Conservation (phyloP, 2,888 invertebrate species). For the Atrina japonica region DNA sequence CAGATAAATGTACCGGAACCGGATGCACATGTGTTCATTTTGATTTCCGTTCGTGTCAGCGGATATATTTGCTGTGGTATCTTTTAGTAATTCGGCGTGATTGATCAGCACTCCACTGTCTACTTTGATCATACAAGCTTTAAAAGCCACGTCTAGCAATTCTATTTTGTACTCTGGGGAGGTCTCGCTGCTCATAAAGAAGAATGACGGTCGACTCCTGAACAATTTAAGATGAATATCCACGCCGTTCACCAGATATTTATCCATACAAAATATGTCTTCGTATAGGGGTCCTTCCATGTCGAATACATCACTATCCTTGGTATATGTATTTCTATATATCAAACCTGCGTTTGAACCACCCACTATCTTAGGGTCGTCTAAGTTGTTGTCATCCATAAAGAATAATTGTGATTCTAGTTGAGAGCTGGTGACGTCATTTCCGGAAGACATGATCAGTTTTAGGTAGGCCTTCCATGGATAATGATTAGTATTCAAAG, state of each 20-base stretch:
- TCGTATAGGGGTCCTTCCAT: too few species aligned
- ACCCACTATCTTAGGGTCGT: slow-evolving; percentile 17
- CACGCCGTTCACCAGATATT: slow-evolving; percentile 37
- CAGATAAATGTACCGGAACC: slow-evolving; percentile 31
- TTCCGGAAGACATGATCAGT: slow-evolving; percentile 21
- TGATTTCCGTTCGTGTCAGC: slow-evolving; percentile 27
- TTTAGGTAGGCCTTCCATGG: slow-evolving; percentile 37
- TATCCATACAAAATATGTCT: slow-evolving; percentile 35
- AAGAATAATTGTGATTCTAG: slow-evolving; percentile 30
- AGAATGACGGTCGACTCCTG: slow-evolving; percentile 16
- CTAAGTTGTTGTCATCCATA: slow-evolving; percentile 10
- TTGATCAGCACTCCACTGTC: too few species aligned
- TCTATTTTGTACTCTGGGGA: slow-evolving; percentile 5
- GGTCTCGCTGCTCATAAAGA: slow-evolving; percentile 23
- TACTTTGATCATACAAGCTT: too few species aligned
- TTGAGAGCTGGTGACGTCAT: slow-evolving; percentile 25
- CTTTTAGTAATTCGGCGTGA: slow-evolving; percentile 32
- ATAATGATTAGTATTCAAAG: slow-evolving; percentile 28
- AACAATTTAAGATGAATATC: slow-evolving; percentile 36
- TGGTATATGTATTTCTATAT: slow-evolving; percentile 11
- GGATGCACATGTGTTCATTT: slow-evolving; percentile 27
- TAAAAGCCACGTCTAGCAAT: slow-evolving; percentile 31
- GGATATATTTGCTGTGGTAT: slow-evolving; percentile 25
- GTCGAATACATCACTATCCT: slow-evolving; percentile 27
- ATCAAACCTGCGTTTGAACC: slow-evolving; percentile 34